Evolutionary conservation across 2,888 invertebrate genomes (phyloP).

Genomic region (Synanthedon formicaeformis): DNA sequence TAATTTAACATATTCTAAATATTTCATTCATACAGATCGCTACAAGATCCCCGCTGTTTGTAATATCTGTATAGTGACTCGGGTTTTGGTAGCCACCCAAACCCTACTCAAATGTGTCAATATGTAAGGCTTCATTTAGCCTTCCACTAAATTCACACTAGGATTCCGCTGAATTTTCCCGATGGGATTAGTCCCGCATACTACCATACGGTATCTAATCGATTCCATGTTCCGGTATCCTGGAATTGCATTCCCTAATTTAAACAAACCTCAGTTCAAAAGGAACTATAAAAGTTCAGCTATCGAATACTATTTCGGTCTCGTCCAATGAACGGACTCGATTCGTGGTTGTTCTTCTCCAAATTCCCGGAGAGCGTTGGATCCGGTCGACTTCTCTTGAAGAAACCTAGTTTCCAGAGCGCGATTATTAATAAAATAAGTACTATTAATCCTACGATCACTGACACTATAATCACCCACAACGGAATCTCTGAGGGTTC

Average conservation of each 20-base stretch:
- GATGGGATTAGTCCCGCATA: not conserved
- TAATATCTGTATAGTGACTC: too few relatives aligned
- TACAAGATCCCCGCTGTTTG: too few relatives aligned
- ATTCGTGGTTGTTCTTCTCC: constrained; percentile 78
- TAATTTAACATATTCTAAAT: too few relatives aligned
- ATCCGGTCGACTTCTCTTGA: constrained; percentile 86
- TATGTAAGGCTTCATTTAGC: too few relatives aligned
- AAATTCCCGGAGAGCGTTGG: constrained; percentile 84
- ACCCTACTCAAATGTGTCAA: too few relatives aligned
- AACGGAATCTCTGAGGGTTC: constrained; percentile 81
- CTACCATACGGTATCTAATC: too few relatives aligned
- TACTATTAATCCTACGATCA: constrained; percentile 85
- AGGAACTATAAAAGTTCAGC: constrained; percentile 26
- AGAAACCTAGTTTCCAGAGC: constrained; percentile 92
- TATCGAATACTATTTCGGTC: constrained; percentile 61
- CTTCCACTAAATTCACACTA: too few relatives aligned
- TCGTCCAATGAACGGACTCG: constrained; percentile 72
- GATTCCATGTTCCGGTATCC: too few relatives aligned
- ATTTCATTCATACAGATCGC: too few relatives aligned
- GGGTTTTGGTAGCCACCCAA: too few relatives aligned
- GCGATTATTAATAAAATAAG: constrained; percentile 83
- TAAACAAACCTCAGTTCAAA: constrained; percentile 1
- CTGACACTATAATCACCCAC: constrained; percentile 89
- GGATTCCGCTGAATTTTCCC: too few relatives aligned
- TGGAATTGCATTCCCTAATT: too few relatives aligned